phyloP scores from a whole-genome alignment of 2,888 invertebrate species.

The Ceraclea dissimilis region DNA sequence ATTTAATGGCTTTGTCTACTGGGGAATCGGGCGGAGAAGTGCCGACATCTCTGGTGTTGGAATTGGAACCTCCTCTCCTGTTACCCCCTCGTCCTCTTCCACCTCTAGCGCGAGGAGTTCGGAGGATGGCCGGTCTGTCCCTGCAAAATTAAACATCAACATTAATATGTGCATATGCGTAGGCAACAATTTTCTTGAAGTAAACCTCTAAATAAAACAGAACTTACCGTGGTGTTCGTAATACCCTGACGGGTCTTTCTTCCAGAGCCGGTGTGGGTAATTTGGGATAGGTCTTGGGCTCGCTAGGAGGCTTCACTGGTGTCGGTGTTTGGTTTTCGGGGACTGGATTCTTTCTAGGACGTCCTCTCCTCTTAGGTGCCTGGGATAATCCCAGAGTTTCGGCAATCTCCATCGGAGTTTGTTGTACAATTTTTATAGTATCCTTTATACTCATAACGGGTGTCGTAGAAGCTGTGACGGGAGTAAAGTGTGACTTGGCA shows the following conservation, averaged over 20 bases:
- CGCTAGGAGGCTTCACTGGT: constrained; percentile 1
- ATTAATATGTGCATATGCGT: background rate
- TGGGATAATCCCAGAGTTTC: constrained; percentile 30
- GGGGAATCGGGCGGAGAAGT: constrained; percentile 3
- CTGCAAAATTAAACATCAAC: constrained; percentile 30
- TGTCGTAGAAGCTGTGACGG: constrained; percentile 17
- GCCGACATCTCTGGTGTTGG: background rate
- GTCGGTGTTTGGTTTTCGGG: constrained; percentile 30
- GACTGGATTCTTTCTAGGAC: constrained; percentile 42
- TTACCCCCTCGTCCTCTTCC: constrained; percentile 28
- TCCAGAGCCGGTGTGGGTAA: constrained; percentile 41
- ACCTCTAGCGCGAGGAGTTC: constrained; percentile 28
- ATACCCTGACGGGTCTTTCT: constrained; percentile 43
- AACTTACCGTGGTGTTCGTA: constrained; percentile 41
- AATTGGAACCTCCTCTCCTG: background rate
- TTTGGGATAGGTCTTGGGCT: constrained; percentile 27
- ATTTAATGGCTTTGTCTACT: constrained; percentile 28
- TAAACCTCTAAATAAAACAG: background rate
- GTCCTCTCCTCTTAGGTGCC: constrained; percentile 41
- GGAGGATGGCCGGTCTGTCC: constrained; percentile 39
- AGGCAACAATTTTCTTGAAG: background rate
- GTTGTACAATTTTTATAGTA: constrained; percentile 19
- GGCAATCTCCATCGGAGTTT: constrained; percentile 1
- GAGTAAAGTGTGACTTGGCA: constrained; percentile 25
- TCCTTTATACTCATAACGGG: constrained; percentile 16